Evolutionary conservation across 1,140 invertebrate species (phyloP).

Genomic region (Chironomus striatipennis): DNA sequence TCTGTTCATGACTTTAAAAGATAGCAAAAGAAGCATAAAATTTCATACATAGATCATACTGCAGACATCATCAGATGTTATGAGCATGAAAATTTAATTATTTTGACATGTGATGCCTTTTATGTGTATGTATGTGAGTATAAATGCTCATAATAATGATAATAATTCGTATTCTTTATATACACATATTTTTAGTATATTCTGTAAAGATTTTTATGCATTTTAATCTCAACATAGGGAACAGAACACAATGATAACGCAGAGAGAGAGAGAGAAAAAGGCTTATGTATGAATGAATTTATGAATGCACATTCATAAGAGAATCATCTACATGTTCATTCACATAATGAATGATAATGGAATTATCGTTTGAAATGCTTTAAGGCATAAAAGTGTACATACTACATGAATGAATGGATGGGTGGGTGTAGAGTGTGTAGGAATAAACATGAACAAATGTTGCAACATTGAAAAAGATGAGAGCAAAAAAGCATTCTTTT

Average conservation of each 20-base stretch:
- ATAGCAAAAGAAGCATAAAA: no score
- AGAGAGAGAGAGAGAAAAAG: no score
- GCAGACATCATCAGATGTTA: neutral
- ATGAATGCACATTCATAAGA: no score
- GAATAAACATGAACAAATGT: neutral
- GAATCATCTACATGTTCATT: neutral
- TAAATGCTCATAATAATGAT: no score
- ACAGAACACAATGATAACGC: no score
- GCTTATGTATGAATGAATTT: no score
- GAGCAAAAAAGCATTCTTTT: neutral
- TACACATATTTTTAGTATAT: no score
- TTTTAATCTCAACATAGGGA: no score
- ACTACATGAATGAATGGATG: neutral
- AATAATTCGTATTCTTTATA: no score
- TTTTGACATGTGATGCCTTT: neutral
- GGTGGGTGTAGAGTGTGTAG: neutral
- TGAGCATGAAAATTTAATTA: neutral
- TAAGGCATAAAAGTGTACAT: neutral
- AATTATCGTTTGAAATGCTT: slow-evolving; percentile 3
- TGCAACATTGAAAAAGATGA: neutral
- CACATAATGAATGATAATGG: neutral
- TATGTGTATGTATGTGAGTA: neutral
- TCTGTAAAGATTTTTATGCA: no score
- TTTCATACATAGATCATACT: no score
- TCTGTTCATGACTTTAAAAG: no score